A percentile compares a stretch with the other conserved stretches of the same genome.
phyloP scores from a whole-genome alignment of 2,113 vertebrate species.

The Megaptera novaeangliae region DNA sequence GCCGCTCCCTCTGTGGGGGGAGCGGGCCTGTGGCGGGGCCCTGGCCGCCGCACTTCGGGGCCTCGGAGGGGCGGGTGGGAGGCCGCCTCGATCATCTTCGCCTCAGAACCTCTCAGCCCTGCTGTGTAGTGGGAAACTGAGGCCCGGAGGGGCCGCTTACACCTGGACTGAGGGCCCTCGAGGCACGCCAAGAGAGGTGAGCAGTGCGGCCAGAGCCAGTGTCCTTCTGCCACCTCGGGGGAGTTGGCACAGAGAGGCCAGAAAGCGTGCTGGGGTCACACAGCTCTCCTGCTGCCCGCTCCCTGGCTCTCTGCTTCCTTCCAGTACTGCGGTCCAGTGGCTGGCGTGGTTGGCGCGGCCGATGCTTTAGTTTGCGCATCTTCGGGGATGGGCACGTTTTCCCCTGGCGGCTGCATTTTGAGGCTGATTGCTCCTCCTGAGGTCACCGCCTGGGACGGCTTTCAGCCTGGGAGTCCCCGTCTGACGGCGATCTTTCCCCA shows the following conservation, averaged over 20 bases:
- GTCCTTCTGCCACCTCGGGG: neutral
- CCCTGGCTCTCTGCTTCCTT: neutral
- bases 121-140: neutral
- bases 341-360: fast-evolving
- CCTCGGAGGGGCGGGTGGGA: neutral
- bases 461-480: neutral
- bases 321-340: neutral
- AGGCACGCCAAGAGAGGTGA: neutral
- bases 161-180: neutral
- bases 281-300: neutral
- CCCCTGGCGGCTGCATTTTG: neutral
- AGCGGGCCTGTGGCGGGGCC: neutral
- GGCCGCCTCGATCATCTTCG: fast-evolving
- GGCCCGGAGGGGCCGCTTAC: neutral
- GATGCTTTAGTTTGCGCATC: neutral
- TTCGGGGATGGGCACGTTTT: neutral
- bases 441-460: neutral
- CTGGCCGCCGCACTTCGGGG: no score
- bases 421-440: neutral
- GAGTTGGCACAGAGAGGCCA: neutral
- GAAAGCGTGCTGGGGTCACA: neutral
- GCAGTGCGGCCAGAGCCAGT: neutral
- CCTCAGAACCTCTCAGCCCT: neutral
- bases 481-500: neutral
- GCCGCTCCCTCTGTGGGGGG: neutral